phyloP scores from a whole-genome alignment of 2,113 vertebrate species.

The Nestor notabilis region DNA sequence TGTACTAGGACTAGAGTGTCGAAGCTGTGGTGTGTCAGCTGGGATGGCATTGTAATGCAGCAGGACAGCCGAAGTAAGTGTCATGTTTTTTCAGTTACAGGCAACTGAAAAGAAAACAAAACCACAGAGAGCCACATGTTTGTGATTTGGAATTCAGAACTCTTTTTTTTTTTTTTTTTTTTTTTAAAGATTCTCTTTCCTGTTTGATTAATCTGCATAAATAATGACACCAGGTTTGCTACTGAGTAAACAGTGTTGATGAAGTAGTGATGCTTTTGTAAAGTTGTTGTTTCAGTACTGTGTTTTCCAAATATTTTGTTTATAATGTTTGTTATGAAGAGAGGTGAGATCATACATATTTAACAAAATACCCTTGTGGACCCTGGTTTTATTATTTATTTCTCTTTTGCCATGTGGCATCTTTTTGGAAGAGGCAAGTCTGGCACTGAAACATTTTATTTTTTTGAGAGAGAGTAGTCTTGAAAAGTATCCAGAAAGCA shows the following conservation, averaged over 20 bases:
- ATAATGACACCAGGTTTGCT: constrained; percentile 67
- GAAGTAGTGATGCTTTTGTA: neutral
- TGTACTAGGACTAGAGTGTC: neutral
- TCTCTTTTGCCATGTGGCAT: neutral
- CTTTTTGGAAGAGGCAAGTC: neutral
- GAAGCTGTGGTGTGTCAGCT: neutral
- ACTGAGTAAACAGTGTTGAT: constrained; percentile 1
- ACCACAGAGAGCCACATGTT: neutral
- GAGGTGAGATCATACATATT: constrained; percentile 3
- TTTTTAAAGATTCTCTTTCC: constrained; percentile 59
- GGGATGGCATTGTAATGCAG: neutral
- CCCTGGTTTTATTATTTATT: constrained; percentile 6
- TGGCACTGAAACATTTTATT: neutral
- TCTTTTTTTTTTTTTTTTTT: too few species aligned
- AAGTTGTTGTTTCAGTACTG: constrained; percentile 31
- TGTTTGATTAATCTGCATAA: constrained; percentile 69
- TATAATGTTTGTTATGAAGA: constrained; percentile 42
- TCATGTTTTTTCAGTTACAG: constrained; percentile 52
- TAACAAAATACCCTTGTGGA: neutral
- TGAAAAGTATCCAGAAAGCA: neutral
- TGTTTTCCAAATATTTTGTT: constrained; percentile 46
- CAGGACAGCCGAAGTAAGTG: constrained; percentile 12
- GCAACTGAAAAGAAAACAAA: constrained; percentile 64
- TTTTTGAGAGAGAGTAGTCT: neutral
- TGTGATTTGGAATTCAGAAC: constrained; percentile 48